These are phyloP conservation scores for Oscheius sp. DNA, from an alignment of 2,888 invertebrate genomes.

Conservation along the genomic window DNA sequence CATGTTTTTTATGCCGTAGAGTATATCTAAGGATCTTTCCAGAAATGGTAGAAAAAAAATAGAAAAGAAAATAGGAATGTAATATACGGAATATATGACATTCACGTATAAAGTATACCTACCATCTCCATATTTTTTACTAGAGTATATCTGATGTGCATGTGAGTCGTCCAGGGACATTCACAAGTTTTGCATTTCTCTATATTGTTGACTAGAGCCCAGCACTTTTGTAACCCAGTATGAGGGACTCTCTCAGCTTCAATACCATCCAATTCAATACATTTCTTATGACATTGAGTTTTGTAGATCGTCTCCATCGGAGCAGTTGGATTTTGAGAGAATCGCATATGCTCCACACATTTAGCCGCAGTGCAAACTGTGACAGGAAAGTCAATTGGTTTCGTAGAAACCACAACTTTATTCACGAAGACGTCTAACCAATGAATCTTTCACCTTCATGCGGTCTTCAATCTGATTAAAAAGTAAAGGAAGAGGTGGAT, in stretches of 20 bases:
- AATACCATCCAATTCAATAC: conserved; percentile 27
- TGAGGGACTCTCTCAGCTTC: neutral
- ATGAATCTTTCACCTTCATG: neutral
- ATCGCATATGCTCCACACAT: conserved; percentile 29
- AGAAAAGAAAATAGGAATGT: neutral
- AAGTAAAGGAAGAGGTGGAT: too few species aligned
- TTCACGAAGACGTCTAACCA: neutral
- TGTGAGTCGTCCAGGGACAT: conserved; percentile 13
- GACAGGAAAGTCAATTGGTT: conserved; percentile 27
- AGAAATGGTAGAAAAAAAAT: neutral
- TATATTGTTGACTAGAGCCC: neutral
- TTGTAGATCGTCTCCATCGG: conserved; percentile 30
- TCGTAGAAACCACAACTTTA: neutral
- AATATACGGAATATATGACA: neutral
- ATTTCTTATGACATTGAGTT: conserved; percentile 37
- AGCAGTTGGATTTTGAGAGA: conserved; percentile 8
- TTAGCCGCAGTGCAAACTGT: conserved; percentile 36
- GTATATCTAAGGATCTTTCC: too few species aligned
- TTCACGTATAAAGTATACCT: neutral
- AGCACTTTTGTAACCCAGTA: neutral
- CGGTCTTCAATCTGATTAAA: neutral
- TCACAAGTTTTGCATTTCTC: neutral
- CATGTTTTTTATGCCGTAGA: too few species aligned
- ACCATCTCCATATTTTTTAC: neutral
- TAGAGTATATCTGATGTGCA: neutral